Conservation (phyloP, 2,797 vertebrate genomes). For the Falco biarmicus region DNA sequence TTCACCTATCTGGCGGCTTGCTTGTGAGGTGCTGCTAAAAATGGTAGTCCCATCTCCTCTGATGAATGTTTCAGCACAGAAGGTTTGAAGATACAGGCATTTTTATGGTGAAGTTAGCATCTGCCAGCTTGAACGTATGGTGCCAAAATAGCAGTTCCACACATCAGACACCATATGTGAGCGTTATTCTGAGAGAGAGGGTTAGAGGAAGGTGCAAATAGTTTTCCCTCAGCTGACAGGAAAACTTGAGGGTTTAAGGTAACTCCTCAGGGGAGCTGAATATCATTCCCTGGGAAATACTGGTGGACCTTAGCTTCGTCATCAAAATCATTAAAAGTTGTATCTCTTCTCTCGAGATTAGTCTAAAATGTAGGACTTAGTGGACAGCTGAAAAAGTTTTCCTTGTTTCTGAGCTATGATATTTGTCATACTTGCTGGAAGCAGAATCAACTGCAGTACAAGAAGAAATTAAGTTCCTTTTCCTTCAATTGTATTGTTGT, state of each 20-base stretch:
- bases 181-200: background rate
- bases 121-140: background rate
- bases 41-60: background rate
- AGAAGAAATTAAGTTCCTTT: background rate
- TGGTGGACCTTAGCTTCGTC: background rate
- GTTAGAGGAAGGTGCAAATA: background rate
- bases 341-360: background rate
- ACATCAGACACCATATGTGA: background rate
- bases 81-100: background rate
- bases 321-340: background rate
- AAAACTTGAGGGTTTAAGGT: background rate
- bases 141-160: background rate
- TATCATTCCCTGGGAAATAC: background rate
- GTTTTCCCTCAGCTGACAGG: background rate
- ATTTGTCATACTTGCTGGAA: background rate
- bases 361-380: background rate
- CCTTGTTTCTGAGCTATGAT: background rate
- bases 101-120: background rate
- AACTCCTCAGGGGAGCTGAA: background rate
- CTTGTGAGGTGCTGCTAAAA: background rate
- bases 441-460: background rate
- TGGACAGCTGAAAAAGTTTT: background rate
- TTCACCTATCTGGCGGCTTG: background rate
- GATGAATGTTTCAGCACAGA: background rate
- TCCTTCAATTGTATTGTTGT: background rate